These are phyloP conservation scores for Oreochromis grahami DNA, from an alignment of 2,797 vertebrate species.

Conservation along the genomic window DNA sequence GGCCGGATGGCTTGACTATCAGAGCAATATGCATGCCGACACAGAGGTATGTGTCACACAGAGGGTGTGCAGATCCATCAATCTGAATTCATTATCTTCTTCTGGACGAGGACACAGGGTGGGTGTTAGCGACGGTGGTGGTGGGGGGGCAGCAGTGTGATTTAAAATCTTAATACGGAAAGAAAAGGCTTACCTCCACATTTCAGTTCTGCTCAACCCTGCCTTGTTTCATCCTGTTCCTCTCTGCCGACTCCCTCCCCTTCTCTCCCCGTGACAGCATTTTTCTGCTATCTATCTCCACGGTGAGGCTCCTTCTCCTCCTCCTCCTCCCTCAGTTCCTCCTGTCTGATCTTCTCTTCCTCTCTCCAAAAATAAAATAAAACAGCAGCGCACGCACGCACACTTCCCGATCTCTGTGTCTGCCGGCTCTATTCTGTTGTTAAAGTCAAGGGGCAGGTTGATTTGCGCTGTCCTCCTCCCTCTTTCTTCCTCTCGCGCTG, in stretches of 20 bases:
- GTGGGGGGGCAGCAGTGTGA: not conserved
- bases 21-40: constrained; percentile 32
- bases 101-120: constrained; percentile 16
- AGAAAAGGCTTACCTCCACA: constrained; percentile 72
- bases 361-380: constrained; percentile 59
- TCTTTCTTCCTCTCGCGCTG: constrained; percentile 61
- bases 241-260: constrained; percentile 69
- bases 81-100: constrained; percentile 43
- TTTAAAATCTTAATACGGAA: constrained; percentile 25
- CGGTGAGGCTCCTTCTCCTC: constrained; percentile 49
- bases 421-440: constrained; percentile 57
- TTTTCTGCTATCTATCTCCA: constrained; percentile 72
- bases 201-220: constrained; percentile 72
- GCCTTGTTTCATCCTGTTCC: constrained; percentile 73
- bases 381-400: not conserved
- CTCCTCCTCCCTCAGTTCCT: constrained; percentile 53
- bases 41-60: constrained; percentile 49
- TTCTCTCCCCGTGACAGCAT: constrained; percentile 76
- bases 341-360: constrained; percentile 53
- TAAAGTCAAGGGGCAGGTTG: constrained; percentile 78
- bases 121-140: not conserved
- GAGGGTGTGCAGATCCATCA: constrained; percentile 18
- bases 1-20: not conserved
- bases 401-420: constrained; percentile 51
- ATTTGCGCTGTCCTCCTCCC: constrained; percentile 71